These are phyloP conservation scores for Temnothorax curvispinosus DNA, from an alignment of 1,140 invertebrate species.

Conservation along the genomic window DNA sequence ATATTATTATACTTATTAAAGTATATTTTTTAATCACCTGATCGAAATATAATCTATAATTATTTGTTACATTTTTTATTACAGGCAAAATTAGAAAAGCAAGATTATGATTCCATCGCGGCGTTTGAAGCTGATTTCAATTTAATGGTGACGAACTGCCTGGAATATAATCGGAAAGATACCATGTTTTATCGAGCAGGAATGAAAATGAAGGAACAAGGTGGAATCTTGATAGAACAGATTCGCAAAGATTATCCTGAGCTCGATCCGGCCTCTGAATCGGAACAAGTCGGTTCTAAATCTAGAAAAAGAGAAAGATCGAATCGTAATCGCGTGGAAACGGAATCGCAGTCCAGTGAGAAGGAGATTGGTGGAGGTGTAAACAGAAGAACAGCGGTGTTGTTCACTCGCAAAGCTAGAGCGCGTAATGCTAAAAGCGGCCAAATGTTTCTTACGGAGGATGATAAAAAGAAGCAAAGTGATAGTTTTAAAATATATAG, in stretches of 20 bases:
- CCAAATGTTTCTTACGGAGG: slow-evolving; percentile 73
- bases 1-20: neutral
- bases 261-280: slow-evolving; percentile 86
- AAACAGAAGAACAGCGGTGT: slow-evolving; percentile 93
- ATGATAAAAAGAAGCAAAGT: slow-evolving; percentile 82
- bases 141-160: slow-evolving; percentile 97
- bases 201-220: slow-evolving; percentile 94
- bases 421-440: slow-evolving; percentile 85
- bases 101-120: slow-evolving; percentile 92
- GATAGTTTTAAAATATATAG: slow-evolving; percentile 88
- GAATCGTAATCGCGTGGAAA: slow-evolving; percentile 78
- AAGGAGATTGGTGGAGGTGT: slow-evolving; percentile 85
- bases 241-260: slow-evolving; percentile 89
- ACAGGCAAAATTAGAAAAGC: slow-evolving; percentile 90
- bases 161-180: slow-evolving; percentile 97
- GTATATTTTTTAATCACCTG: neutral
- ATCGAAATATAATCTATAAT: slow-evolving; percentile 1
- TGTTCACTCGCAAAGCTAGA: slow-evolving; percentile 92
- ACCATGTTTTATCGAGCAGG: slow-evolving; percentile 95
- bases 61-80: slow-evolving; percentile 65
- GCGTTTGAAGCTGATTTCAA: slow-evolving; percentile 96
- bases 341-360: slow-evolving; percentile 76
- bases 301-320: slow-evolving; percentile 80
- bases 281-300: slow-evolving; percentile 66
- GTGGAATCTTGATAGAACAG: slow-evolving; percentile 91